Conservation (phyloP, 1,140 invertebrate species). For the Heterodera carotae region DNA sequence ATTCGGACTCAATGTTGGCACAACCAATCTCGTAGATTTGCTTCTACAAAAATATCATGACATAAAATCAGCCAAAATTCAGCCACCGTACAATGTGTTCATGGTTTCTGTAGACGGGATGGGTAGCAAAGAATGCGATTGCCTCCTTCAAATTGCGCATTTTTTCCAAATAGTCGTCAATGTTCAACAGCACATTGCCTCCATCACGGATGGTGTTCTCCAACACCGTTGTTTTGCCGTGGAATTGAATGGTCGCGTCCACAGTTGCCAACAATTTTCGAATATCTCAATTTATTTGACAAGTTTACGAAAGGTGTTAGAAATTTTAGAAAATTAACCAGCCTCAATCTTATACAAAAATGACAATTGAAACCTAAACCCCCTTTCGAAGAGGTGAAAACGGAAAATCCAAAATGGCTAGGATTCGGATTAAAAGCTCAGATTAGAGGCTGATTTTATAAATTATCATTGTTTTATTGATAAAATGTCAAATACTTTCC, state of each 20-base stretch:
- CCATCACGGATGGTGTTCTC: slow-evolving; percentile 53
- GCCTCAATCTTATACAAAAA: background rate
- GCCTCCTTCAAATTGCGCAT: slow-evolving; percentile 63
- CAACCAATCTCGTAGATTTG: slow-evolving; percentile 59
- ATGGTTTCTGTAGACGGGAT: slow-evolving; percentile 57
- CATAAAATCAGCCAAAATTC: background rate
- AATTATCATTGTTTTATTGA: too few relatives aligned
- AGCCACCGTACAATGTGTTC: slow-evolving; percentile 58
- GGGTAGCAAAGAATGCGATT: slow-evolving; percentile 57
- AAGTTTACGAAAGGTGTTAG: too few relatives aligned
- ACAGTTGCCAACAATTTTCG: slow-evolving; percentile 62
- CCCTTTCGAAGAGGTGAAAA: too few relatives aligned
- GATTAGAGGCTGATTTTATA: too few relatives aligned
- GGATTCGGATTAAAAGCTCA: too few relatives aligned
- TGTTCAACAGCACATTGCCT: slow-evolving; percentile 46
- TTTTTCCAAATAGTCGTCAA: slow-evolving; percentile 60
- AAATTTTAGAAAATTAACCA: slow-evolving; percentile 3
- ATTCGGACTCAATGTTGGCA: slow-evolving; percentile 58
- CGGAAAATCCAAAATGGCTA: too few relatives aligned
- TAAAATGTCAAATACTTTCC: too few relatives aligned
- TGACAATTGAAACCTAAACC: too few relatives aligned
- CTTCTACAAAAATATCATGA: slow-evolving; percentile 23
- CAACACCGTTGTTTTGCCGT: slow-evolving; percentile 60
- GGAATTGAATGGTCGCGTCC: slow-evolving; percentile 65
- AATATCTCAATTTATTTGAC: too few relatives aligned